Percentiles rank a stretch among this genome's conserved stretches.
These are phyloP conservation scores for Lontra canadensis DNA, from an alignment of 2,113 vertebrate species.

Conservation along the genomic window DNA sequence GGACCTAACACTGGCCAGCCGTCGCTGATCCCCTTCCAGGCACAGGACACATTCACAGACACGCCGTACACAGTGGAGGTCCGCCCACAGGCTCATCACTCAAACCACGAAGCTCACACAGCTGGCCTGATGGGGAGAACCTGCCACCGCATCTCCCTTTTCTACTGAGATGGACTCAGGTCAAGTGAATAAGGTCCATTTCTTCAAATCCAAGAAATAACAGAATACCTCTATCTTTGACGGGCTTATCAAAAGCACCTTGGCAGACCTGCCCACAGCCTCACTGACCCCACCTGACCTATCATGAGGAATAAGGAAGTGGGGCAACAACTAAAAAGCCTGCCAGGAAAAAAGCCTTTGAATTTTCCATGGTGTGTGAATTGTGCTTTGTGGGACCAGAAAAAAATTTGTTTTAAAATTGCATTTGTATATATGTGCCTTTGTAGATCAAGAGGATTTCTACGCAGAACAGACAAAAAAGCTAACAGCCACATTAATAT, in stretches of 20 bases:
- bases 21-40: neutral
- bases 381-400: neutral
- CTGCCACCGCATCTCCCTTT: accelerated
- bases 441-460: neutral
- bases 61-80: neutral
- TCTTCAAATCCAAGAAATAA: neutral
- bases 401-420: neutral
- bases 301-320: neutral
- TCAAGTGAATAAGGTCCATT: neutral
- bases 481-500: neutral
- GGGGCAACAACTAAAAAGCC: neutral
- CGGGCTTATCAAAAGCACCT: no score
- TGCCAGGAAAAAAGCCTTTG: neutral
- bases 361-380: neutral
- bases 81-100: neutral
- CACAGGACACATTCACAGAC: neutral
- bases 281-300: neutral
- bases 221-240: neutral
- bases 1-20: neutral
- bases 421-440: neutral
- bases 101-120: neutral
- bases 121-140: neutral
- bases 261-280: neutral
- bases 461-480: neutral
- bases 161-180: neutral